Percentiles rank a stretch among this genome's conserved stretches.
Evolutionary conservation across 2,113 vertebrate species (phyloP).

Genomic region (Zosterops hypoxanthus): DNA sequence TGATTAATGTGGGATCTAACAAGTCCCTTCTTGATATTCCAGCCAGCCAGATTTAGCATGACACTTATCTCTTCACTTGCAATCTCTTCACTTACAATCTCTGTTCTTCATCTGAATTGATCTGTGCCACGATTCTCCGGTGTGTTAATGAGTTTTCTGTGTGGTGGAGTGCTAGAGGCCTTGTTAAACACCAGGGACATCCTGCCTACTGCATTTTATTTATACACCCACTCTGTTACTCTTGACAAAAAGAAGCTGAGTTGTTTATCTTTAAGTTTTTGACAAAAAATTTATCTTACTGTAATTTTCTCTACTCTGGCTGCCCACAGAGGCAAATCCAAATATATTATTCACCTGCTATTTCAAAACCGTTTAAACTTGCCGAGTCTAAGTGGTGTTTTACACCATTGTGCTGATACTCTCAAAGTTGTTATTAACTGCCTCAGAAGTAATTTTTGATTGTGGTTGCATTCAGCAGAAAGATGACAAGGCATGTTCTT

Average conservation of each 20-base stretch:
- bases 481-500: slow-evolving; percentile 51
- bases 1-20: slow-evolving; percentile 61
- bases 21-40: slow-evolving; percentile 54
- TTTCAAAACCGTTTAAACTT: slow-evolving; percentile 59
- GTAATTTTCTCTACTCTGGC: slow-evolving; percentile 57
- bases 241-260: slow-evolving; percentile 38
- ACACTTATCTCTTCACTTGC: slow-evolving; percentile 25
- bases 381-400: slow-evolving; percentile 50
- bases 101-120: slow-evolving; percentile 39
- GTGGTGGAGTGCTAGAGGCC: background rate
- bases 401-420: slow-evolving; percentile 58
- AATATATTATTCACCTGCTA: slow-evolving; percentile 63
- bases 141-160: slow-evolving; percentile 54
- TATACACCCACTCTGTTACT: slow-evolving; percentile 38
- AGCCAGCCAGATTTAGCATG: slow-evolving; percentile 42
- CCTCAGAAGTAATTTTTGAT: slow-evolving; percentile 58
- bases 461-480: slow-evolving; percentile 40
- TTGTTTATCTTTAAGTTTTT: slow-evolving; percentile 50
- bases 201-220: slow-evolving; percentile 50
- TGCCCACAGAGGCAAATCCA: slow-evolving; percentile 26
- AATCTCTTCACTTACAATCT: slow-evolving; percentile 20
- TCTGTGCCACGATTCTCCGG: slow-evolving; percentile 2
- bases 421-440: slow-evolving; percentile 56
- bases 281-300: slow-evolving; percentile 42
- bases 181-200: slow-evolving; percentile 23